Percentiles rank a stretch among this genome's conserved stretches.
Evolutionary conservation across 2,888 invertebrate genomes (phyloP).

Genomic region (Chorisops tibialis): DNA sequence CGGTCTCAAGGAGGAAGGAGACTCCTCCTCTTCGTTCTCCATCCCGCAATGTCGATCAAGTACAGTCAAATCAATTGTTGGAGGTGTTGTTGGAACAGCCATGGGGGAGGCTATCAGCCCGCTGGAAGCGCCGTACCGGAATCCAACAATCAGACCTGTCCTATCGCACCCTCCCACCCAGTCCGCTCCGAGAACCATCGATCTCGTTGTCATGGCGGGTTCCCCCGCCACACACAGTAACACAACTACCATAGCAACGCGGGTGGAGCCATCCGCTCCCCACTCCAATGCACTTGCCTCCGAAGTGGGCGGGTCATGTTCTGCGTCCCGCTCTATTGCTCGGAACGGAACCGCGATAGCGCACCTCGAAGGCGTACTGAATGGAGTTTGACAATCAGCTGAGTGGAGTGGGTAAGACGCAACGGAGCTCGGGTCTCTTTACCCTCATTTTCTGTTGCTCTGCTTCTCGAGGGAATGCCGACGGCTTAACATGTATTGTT

Average conservation of each 20-base stretch:
- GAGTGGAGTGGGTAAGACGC: constrained; percentile 32
- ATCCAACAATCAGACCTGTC: background rate
- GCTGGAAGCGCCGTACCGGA: background rate
- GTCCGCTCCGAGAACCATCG: background rate
- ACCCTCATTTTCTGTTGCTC: constrained; percentile 1
- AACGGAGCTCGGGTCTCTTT: background rate
- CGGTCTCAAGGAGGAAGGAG: no score
- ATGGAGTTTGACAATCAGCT: constrained; percentile 29
- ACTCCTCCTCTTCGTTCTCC: no score
- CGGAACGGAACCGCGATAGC: constrained; percentile 6
- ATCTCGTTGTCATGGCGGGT: background rate
- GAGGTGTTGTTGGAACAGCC: constrained; percentile 10
- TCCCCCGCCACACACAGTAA: background rate
- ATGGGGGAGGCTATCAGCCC: constrained; percentile 9
- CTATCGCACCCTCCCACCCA: constrained; percentile 5
- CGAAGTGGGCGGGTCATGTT: constrained; percentile 2
- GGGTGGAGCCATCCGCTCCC: constrained; percentile 17
- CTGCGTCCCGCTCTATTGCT: background rate
- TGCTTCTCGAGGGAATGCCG: background rate
- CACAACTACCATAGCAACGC: constrained; percentile 25
- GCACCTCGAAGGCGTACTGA: constrained; percentile 9
- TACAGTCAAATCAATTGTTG: no score
- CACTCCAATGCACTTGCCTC: constrained; percentile 16
- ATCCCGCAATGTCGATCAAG: no score
- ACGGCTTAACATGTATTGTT: background rate